Base-by-base conservation (phyloP, 2,888 invertebrate genomes). In the Spatulosminthurus flaviceps region DNA sequence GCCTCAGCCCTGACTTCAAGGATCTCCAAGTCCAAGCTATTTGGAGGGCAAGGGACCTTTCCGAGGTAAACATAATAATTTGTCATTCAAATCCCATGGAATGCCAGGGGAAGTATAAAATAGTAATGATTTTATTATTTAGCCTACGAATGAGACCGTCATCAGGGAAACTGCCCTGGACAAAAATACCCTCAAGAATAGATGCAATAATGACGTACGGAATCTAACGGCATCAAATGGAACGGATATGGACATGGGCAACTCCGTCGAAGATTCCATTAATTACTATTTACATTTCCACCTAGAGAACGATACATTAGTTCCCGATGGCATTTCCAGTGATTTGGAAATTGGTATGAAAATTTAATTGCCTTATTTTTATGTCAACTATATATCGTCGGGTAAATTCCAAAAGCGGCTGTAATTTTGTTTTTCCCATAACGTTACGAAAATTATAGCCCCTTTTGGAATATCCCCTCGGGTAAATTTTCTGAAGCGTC, bases 241-340 rank as follows among this genome's bases (percentile, higher is more conserved):
- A 0, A 73, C 73, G n/a, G 22, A 21, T 21, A 34, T 16, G 22
- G 26, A 51, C 16, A 41, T 26, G 21, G 26, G 29, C 2, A 34
- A 22, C 7, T 21, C 11, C 1, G 64, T 64, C n/a, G 41, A 24
- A 21, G 74, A 75, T 1, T 29, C 24, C 41, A 60, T 64, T 64
- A 51, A 41, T 75, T 51, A 60, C 24, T 64, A 34, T 24, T 34
- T 75, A n/a, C 26, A 66, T 34, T 76, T 76, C 19, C 75, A 76
- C 42, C 67, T 76, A 22, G 67, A 41, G 24, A 76, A 76, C 34
- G 75, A 64, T 1, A 76, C 66, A n/a, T 64, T 76, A 22, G 66
- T 61, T 0, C 67, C 75, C 11, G 19, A n/a, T 42, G 75, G 28
- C n/a, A 28, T 76, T 22, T 66, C 67, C 16, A 61, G 61, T 66